Conservation (phyloP, 2,888 invertebrate genomes). For the Sturmia bella region DNA sequence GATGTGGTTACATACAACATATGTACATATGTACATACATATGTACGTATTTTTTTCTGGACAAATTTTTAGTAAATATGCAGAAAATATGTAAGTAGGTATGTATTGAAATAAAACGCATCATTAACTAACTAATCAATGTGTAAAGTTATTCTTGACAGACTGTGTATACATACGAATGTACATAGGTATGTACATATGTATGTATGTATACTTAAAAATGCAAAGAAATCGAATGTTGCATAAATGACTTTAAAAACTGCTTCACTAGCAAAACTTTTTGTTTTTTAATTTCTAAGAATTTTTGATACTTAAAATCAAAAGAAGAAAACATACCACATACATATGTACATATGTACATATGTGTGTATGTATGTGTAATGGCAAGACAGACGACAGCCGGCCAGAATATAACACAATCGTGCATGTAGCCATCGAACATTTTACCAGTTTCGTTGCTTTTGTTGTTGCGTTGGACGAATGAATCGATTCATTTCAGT, state of each 20-base stretch:
- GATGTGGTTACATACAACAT: no score
- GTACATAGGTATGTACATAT: not conserved
- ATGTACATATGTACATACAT: not conserved
- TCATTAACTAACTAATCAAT: no score
- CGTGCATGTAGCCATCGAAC: not conserved
- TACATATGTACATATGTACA: no score
- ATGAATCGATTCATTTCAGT: slow-evolving; percentile 49
- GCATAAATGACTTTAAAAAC: slow-evolving; percentile 21
- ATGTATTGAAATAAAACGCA: no score
- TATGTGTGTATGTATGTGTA: no score
- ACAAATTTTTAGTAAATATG: no score
- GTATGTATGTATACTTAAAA: not conserved
- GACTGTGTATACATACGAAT: not conserved
- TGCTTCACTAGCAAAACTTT: slow-evolving; percentile 15
- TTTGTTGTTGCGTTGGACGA: slow-evolving; percentile 19
- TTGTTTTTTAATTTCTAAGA: slow-evolving; percentile 21
- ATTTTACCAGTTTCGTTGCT: slow-evolving; percentile 9
- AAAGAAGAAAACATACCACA: not conserved
- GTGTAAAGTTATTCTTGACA: no score
- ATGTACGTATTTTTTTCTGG: not conserved
- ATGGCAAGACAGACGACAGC: slow-evolving; percentile 4
- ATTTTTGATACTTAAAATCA: slow-evolving; percentile 27
- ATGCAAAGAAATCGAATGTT: slow-evolving; percentile 9
- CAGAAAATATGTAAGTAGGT: no score
- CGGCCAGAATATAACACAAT: not conserved